These are phyloP conservation scores for Cebus imitator DNA, from an alignment of 2,113 vertebrate genomes.

Conservation along the genomic window DNA sequence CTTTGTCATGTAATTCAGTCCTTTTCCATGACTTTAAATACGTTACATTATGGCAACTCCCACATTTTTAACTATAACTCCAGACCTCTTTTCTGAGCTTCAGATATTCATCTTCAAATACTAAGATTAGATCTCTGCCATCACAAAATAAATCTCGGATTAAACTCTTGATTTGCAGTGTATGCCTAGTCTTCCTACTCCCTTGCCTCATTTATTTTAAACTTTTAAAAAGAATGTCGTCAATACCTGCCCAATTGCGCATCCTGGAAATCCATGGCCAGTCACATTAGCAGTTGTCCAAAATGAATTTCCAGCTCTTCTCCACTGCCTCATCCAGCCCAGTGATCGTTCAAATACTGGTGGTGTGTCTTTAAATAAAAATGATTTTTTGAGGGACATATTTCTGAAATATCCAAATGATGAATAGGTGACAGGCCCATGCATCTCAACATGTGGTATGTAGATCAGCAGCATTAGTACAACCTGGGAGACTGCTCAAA, in stretches of 20 bases:
- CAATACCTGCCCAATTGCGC: background rate
- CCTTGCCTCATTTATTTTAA: background rate
- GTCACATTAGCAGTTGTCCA: background rate
- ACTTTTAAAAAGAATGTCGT: accelerated
- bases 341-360: background rate
- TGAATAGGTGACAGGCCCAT: accelerated
- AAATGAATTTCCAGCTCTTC: background rate
- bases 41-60: background rate
- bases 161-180: background rate
- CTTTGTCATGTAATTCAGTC: background rate
- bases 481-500: background rate
- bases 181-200: background rate
- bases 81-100: background rate
- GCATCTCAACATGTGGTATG: background rate
- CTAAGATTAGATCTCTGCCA: background rate
- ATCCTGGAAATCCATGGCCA: background rate
- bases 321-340: background rate
- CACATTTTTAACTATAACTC: background rate
- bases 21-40: background rate
- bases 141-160: background rate
- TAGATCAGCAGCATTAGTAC: background rate
- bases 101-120: background rate
- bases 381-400: background rate
- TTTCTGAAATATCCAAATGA: background rate
- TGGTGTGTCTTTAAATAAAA: background rate